Percentiles rank a stretch among this genome's conserved stretches.
Conservation (phyloP, 2,113 vertebrate species). For the Trematocara stigmaticum region DNA sequence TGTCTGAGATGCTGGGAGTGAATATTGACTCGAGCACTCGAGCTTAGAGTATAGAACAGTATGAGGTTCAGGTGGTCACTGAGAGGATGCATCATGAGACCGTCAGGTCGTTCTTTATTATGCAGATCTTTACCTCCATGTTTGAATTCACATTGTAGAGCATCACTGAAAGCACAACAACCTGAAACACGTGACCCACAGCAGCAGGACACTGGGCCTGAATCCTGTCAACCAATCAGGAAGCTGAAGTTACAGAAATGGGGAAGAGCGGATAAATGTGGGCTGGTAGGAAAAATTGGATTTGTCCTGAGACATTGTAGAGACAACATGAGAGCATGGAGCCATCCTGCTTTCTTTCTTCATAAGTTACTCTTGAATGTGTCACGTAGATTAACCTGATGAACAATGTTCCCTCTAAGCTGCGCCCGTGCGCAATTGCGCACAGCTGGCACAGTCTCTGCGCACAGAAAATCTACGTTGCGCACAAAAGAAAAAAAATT, state of each 20-base stretch:
- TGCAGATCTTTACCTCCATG: neutral
- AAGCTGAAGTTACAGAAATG: neutral
- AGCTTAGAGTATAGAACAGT: neutral
- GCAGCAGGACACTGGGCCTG: neutral
- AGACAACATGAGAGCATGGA: neutral
- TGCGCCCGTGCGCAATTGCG: too few species aligned
- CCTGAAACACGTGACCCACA: fast-evolving
- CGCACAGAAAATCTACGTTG: too few species aligned
- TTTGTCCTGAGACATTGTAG: neutral
- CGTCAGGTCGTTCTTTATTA: neutral
- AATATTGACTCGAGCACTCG: neutral
- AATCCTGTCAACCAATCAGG: neutral
- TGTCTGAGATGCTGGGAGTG: neutral
- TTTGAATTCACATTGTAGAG: neutral
- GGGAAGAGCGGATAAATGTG: neutral
- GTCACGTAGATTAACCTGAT: neutral
- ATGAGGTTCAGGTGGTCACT: neutral
- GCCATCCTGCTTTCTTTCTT: neutral
- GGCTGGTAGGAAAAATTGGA: neutral
- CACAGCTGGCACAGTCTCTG: too few species aligned
- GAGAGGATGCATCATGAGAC: neutral
- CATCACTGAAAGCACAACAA: neutral
- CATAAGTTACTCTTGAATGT: neutral
- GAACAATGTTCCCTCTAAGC: neutral
- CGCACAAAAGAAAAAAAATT: too few species aligned